Evolutionary conservation across 1,140 invertebrate species (phyloP).

Genomic region (Cataglyphis hispanica): DNA sequence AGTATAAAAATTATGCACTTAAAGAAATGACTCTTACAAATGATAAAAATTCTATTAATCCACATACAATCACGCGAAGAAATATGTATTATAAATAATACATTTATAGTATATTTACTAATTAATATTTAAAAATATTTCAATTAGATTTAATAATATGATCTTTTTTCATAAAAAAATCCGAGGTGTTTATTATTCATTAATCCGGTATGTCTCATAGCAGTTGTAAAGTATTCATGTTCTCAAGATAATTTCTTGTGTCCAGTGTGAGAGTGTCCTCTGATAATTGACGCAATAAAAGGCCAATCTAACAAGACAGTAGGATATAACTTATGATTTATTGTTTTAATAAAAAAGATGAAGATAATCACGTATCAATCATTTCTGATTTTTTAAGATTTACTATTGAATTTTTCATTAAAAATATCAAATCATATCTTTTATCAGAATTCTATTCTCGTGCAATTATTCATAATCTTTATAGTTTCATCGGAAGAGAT

Average conservation of each 20-base stretch:
- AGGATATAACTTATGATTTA: background rate
- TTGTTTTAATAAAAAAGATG: conserved; percentile 2
- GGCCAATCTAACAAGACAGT: background rate
- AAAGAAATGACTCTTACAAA: background rate
- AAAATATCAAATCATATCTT: no score
- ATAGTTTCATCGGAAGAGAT: background rate
- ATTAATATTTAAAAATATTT: conserved; percentile 18
- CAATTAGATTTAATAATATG: background rate
- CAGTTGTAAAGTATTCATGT: conserved; percentile 42
- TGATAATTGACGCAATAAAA: background rate
- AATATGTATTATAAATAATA: conserved; percentile 2
- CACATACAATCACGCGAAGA: background rate
- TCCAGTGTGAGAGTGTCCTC: background rate
- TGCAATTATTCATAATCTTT: conserved; percentile 23
- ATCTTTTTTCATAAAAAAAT: background rate
- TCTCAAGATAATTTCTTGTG: conserved; percentile 1
- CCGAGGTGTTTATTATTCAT: conserved; percentile 48
- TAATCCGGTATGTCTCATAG: conserved; percentile 21
- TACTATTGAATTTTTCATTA: no score
- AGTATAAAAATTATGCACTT: background rate
- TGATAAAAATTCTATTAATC: conserved; percentile 1
- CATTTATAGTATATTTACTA: background rate
- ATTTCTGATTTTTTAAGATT: background rate
- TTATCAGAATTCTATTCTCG: background rate
- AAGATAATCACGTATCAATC: conserved; percentile 5